Evolutionary conservation across 1,140 invertebrate genomes (phyloP).

Genomic region (Lasaia peninsularis): DNA sequence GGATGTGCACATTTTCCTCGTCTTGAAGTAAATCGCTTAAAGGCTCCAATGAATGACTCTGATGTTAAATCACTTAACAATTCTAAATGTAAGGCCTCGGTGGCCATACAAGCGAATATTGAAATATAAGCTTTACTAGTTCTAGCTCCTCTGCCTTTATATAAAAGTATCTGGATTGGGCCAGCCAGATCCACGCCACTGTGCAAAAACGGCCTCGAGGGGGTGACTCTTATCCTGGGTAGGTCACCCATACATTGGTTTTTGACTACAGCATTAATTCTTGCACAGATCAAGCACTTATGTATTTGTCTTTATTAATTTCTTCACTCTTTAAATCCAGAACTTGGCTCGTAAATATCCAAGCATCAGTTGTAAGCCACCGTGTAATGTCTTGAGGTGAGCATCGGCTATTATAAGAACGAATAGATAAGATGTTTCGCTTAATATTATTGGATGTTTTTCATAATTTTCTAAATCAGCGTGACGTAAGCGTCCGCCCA

Average conservation of each 20-base stretch:
- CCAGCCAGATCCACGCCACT: neutral
- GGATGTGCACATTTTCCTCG: constrained; percentile 22
- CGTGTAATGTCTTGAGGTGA: neutral
- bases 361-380: neutral
- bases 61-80: constrained; percentile 16
- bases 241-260: neutral
- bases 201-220: neutral
- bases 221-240: neutral
- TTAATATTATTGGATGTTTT: neutral
- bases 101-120: constrained; percentile 16
- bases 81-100: constrained; percentile 6
- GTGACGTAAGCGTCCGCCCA: neutral
- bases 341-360: neutral
- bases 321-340: neutral
- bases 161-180: neutral
- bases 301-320: neutral
- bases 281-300: neutral
- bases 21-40: constrained; percentile 16
- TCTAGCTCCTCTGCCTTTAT: constrained; percentile 11
- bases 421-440: neutral
- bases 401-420: neutral
- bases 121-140: constrained; percentile 14
- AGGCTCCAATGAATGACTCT: constrained; percentile 22
- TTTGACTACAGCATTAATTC: neutral
- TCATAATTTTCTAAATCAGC: neutral